Base-by-base conservation (phyloP, 2,888 invertebrate species). In the Parthenolecanium corni region DNA sequence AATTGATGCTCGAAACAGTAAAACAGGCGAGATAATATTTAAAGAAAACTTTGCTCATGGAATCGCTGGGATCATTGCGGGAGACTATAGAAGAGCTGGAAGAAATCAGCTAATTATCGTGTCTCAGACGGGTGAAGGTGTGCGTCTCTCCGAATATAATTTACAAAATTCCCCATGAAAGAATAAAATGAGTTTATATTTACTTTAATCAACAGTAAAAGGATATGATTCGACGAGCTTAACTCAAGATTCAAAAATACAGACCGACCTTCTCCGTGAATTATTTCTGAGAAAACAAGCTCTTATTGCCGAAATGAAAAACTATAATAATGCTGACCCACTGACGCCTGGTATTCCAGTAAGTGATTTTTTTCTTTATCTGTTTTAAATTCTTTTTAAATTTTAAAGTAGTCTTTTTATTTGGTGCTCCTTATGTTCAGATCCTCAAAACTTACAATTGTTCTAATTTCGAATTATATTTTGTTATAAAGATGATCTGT, bases 101-200 rank as follows among this genome's bases (percentile, higher is more conserved):
- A 80, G 79, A 68, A 78, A 82, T 9, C 89, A 92, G 72, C 76
- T 93, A 20, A 84, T 93, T 54, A 85, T 87, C 69, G 83, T 89
- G 56, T 87, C 91, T 1, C 79, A 81, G 21, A 83, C 81, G 69
- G 93, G 93, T 9, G 92, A 93, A 83, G 86, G 91, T 90, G 31
- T 14, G 31, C 4, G 3, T 9, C n/a, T 31, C 5, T 14, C 24
- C 24, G 24, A 52, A 61, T 21, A 21, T 61, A 52, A 44, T 23
- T n/a, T n/a, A n/a, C n/a, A n/a, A n/a, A n/a, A n/a, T n/a, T n/a
- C n/a, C n/a, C n/a, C n/a, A n/a, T n/a, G n/a, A n/a, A n/a, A n/a
- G n/a, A n/a, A n/a, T n/a, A n/a, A n/a, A n/a, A n/a, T n/a, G n/a
- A n/a, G n/a, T n/a, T n/a, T n/a, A n/a, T n/a, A n/a, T n/a, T 16